Conservation (phyloP, 2,797 vertebrate genomes). For the Paguma larvata region DNA sequence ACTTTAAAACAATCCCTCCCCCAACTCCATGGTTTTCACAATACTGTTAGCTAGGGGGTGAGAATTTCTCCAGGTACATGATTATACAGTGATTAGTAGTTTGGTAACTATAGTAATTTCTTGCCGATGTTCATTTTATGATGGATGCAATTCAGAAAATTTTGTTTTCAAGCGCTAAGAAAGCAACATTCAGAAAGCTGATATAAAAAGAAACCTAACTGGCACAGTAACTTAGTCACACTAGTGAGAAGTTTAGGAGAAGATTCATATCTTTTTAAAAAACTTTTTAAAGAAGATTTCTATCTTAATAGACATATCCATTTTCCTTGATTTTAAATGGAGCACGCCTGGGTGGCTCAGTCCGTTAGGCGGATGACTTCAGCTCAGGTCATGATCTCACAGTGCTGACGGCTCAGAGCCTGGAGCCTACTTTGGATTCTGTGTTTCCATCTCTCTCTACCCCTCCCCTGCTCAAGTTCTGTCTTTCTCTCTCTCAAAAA, state of each 20-base stretch:
- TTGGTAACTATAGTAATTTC: neutral
- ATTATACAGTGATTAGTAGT: neutral
- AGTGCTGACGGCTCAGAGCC: too few species aligned
- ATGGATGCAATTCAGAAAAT: conserved; percentile 13
- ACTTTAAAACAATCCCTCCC: neutral
- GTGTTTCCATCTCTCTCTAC: too few species aligned
- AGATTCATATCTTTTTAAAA: neutral
- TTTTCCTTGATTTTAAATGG: neutral
- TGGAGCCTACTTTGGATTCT: too few species aligned
- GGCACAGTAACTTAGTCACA: neutral
- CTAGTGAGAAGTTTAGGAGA: neutral
- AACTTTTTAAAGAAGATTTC: neutral
- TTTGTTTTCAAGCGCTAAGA: neutral
- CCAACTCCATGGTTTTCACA: neutral
- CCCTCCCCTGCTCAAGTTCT: too few species aligned
- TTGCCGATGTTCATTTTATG: neutral
- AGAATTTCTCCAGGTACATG: neutral
- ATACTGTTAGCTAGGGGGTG: neutral
- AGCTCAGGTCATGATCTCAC: too few species aligned
- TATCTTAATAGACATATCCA: neutral
- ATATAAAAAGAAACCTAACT: neutral
- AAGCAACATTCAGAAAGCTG: neutral
- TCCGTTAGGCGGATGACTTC: too few species aligned
- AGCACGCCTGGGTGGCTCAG: too few species aligned
- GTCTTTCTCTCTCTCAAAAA: too few species aligned